Conservation (phyloP, 2,797 vertebrate species). For the Melanitta fusca region DNA sequence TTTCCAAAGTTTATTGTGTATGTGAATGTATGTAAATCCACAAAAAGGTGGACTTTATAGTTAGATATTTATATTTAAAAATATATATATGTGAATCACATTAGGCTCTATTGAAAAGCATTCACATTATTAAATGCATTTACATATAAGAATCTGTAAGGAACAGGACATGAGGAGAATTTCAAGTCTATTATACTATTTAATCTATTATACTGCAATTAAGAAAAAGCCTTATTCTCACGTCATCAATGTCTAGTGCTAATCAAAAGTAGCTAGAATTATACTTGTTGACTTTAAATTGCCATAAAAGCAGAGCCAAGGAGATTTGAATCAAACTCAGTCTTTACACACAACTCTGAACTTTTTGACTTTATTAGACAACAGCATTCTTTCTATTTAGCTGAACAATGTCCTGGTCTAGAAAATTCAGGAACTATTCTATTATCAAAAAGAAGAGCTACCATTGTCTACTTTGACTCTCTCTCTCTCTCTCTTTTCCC, state of each 20-base stretch:
- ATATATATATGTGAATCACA: not conserved
- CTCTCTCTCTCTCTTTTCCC: not conserved
- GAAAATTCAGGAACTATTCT: slow-evolving; percentile 4
- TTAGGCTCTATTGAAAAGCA: not conserved
- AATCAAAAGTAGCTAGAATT: not conserved
- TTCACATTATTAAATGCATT: not conserved
- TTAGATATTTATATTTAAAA: too few relatives aligned
- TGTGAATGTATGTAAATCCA: not conserved
- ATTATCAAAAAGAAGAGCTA: not conserved
- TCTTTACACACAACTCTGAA: not conserved
- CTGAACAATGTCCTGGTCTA: not conserved
- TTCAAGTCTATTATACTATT: not conserved
- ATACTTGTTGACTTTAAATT: not conserved
- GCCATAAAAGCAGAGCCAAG: not conserved
- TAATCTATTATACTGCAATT: not conserved
- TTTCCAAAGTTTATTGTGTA: not conserved
- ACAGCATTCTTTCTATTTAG: not conserved
- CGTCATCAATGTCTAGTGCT: not conserved
- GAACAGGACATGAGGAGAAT: not conserved
- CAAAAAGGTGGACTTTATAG: not conserved
- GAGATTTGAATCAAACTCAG: not conserved
- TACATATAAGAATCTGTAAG: not conserved
- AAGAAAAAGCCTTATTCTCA: not conserved
- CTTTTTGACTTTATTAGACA: not conserved
- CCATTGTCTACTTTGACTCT: not conserved